Conservation (phyloP, 64 coral and sea anemone genomes). For the Pocillopora verrucosa region DNA sequence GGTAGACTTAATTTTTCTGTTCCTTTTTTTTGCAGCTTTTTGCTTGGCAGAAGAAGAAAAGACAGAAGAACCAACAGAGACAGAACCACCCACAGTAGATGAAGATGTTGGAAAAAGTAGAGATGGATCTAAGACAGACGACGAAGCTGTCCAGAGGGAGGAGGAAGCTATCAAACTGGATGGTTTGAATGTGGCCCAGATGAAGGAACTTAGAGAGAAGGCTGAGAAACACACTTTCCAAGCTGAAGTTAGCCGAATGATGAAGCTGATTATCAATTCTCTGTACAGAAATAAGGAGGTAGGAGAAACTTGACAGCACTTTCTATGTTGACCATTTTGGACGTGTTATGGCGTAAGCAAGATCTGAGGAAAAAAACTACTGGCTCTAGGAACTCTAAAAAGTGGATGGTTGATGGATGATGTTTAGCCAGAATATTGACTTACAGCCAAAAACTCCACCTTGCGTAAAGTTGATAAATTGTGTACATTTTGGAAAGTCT, state of each 20-base stretch:
- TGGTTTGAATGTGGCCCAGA: conserved; percentile 97
- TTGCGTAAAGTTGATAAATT: too few relatives aligned
- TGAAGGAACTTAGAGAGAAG: conserved; percentile 98
- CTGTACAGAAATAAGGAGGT: conserved; percentile 99
- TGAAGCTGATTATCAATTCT: conserved; percentile 99
- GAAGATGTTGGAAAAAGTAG: conserved; percentile 98
- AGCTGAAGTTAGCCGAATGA: conserved; percentile 99
- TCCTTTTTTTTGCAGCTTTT: not conserved
- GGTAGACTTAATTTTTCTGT: not conserved
- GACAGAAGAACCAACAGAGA: conserved; percentile 62
- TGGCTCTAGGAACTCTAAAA: too few relatives aligned
- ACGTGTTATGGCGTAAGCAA: too few relatives aligned
- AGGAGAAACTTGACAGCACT: not conserved
- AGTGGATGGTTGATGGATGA: too few relatives aligned
- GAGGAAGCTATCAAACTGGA: conserved; percentile 98
- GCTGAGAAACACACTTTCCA: conserved; percentile 95
- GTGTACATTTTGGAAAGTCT: too few relatives aligned
- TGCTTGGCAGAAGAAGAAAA: conserved; percentile 84
- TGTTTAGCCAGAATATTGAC: too few relatives aligned
- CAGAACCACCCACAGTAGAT: conserved; percentile 90
- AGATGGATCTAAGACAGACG: conserved; percentile 96
- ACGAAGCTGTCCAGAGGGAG: conserved; percentile 90
- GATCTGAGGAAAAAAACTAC: too few relatives aligned
- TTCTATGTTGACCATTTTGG: too few relatives aligned
- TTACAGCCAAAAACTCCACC: too few relatives aligned